Conservation (phyloP, 2,888 invertebrate genomes). For the Isoperla grammatica region DNA sequence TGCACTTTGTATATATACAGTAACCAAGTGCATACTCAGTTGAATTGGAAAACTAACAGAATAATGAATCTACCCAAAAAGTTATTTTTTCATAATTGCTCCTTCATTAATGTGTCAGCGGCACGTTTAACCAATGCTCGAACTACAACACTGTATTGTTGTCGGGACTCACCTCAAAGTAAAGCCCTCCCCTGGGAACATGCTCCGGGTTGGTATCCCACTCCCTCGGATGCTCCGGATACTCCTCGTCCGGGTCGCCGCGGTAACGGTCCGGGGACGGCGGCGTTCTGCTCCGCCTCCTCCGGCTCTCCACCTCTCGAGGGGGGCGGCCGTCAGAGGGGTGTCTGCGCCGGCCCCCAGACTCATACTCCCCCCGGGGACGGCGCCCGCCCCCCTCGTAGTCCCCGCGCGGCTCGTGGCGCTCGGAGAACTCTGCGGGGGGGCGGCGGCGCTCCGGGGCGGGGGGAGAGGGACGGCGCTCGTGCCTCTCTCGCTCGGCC, state of each 20-base stretch:
- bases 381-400: no score
- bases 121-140: no score
- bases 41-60: background rate
- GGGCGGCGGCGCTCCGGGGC: background rate
- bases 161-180: constrained; percentile 30
- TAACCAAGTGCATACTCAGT: background rate
- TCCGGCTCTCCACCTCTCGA: background rate
- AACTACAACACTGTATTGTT: no score
- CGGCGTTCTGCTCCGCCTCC: background rate
- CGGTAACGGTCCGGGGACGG: constrained; percentile 3
- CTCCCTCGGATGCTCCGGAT: constrained; percentile 10
- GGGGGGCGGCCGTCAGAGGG: background rate
- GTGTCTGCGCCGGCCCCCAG: background rate
- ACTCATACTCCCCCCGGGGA: no score
- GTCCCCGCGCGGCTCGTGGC: no score
- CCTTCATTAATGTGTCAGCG: background rate
- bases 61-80: no score
- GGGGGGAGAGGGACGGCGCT: background rate
- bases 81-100: no score
- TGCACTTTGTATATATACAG: background rate
- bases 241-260: constrained; percentile 15
- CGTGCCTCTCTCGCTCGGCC: constrained; percentile 10
- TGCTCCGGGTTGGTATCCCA: constrained; percentile 29
- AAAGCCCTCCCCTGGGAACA: constrained; percentile 29
- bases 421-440: background rate